A percentile compares a stretch with the other conserved stretches of the same genome.
Conservation (phyloP, 1,140 invertebrate genomes). For the Ceratina japonica region DNA sequence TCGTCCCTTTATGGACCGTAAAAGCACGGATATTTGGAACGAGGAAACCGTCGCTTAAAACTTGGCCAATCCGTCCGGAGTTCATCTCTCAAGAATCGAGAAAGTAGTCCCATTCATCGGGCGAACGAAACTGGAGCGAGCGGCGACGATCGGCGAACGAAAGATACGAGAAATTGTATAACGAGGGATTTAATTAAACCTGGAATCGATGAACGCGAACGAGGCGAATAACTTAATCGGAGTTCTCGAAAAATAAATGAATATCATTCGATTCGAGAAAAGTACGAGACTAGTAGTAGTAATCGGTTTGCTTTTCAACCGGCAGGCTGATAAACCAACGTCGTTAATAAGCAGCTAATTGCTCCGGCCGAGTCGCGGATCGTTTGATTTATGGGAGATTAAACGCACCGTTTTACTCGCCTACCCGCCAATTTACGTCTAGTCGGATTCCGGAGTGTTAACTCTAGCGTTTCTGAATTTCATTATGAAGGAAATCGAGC, state of each 20-base stretch:
- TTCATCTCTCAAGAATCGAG: no score
- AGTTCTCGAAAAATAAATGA: not conserved
- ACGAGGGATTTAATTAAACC: no score
- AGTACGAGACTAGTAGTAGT: conserved; percentile 14
- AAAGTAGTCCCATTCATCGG: no score
- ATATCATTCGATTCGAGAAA: conserved; percentile 1
- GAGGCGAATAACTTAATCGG: no score
- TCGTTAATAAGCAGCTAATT: conserved; percentile 70
- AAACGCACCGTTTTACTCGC: not conserved
- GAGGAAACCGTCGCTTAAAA: conserved; percentile 45
- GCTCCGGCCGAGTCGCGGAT: conserved; percentile 55
- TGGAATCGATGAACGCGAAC: no score
- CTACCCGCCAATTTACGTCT: conserved; percentile 1
- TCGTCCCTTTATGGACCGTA: conserved; percentile 65
- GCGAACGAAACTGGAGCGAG: no score
- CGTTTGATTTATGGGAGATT: conserved; percentile 66
- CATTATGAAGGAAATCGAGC: no score
- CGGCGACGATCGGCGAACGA: no score
- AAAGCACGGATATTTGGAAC: conserved; percentile 62
- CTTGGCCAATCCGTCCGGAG: conserved; percentile 11
- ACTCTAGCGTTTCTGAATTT: not conserved
- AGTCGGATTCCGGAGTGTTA: not conserved
- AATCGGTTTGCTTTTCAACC: conserved; percentile 41
- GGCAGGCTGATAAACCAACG: conserved; percentile 68
- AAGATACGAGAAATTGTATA: no score